Percentiles rank a stretch among this genome's conserved stretches.
phyloP scores from a whole-genome alignment of 1,140 invertebrate genomes.

The Acromyrmex heyeri region DNA sequence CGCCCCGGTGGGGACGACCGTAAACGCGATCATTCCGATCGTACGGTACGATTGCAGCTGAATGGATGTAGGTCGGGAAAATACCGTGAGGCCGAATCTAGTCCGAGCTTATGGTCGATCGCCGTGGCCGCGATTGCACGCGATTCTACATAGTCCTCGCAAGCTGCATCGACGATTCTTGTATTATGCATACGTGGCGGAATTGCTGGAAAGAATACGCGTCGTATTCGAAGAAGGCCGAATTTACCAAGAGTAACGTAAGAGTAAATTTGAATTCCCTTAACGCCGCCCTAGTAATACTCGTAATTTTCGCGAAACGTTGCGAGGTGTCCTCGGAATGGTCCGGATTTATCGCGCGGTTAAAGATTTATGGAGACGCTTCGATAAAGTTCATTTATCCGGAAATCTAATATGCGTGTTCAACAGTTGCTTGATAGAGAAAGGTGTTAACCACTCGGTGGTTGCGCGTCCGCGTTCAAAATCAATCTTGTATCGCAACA shows the following conservation, averaged over 20 bases:
- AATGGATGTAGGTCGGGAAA: slow-evolving; percentile 56
- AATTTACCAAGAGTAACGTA: not conserved
- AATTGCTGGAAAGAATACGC: not conserved
- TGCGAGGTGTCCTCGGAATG: not conserved
- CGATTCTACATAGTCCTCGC: not conserved
- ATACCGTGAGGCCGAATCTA: slow-evolving; percentile 31
- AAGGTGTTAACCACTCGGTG: not conserved
- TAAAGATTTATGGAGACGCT: not conserved
- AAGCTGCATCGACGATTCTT: not conserved
- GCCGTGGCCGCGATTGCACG: slow-evolving; percentile 30
- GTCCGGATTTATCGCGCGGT: not conserved
- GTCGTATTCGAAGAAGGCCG: not conserved
- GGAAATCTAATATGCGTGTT: not conserved
- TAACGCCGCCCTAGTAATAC: not conserved
- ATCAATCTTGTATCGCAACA: slow-evolving; percentile 23
- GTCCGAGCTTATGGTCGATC: slow-evolving; percentile 43
- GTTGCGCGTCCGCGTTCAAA: not conserved
- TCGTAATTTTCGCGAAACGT: not conserved
- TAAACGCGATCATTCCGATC: slow-evolving; percentile 54
- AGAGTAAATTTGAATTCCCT: not conserved
- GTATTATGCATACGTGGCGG: not conserved
- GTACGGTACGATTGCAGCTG: slow-evolving; percentile 44
- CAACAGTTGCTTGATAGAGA: not conserved
- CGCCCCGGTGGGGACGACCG: slow-evolving; percentile 21
- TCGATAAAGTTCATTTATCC: not conserved